A percentile compares a stretch with the other conserved stretches of the same genome.
These are phyloP conservation scores for Aplochiton taeniatus DNA, from an alignment of 2,797 vertebrate genomes.

Conservation along the genomic window DNA sequence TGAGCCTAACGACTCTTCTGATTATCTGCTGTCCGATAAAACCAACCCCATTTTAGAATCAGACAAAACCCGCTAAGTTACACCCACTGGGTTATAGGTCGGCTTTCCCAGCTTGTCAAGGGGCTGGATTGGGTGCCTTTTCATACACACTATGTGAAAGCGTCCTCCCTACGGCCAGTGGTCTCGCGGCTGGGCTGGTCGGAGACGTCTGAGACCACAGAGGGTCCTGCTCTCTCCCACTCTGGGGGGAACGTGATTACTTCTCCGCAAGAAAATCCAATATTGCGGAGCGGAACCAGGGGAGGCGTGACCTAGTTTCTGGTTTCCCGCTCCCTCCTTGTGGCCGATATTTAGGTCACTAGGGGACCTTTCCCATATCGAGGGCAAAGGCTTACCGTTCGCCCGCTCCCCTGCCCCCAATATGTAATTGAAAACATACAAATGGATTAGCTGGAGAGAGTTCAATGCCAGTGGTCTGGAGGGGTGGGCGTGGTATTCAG, in stretches of 20 bases:
- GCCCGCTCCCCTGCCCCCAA: constrained; percentile 46
- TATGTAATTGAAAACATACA: constrained; percentile 75
- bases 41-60: too few relatives aligned
- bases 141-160: too few relatives aligned
- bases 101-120: too few relatives aligned
- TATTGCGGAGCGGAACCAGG: constrained; percentile 46
- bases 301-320: constrained; percentile 70
- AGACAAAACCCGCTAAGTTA: too few relatives aligned
- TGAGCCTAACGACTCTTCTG: too few relatives aligned
- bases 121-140: too few relatives aligned
- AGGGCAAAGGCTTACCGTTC: constrained; percentile 60
- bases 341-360: constrained; percentile 75
- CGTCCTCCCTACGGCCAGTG: constrained; percentile 49
- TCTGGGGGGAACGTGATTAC: constrained; percentile 50
- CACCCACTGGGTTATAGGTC: too few relatives aligned
- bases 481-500: constrained; percentile 42
- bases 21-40: too few relatives aligned
- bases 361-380: constrained; percentile 55
- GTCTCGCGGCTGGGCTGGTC: constrained; percentile 5
- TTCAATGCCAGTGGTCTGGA: constrained; percentile 53
- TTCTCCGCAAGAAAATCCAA: constrained; percentile 52
- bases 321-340: constrained; percentile 13
- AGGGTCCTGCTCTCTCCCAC: constrained; percentile 39
- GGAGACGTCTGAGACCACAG: too few relatives aligned
- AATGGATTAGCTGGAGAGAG: constrained; percentile 74